Conservation (phyloP, 1,140 invertebrate genomes). For the Heterodera schachtii region DNA sequence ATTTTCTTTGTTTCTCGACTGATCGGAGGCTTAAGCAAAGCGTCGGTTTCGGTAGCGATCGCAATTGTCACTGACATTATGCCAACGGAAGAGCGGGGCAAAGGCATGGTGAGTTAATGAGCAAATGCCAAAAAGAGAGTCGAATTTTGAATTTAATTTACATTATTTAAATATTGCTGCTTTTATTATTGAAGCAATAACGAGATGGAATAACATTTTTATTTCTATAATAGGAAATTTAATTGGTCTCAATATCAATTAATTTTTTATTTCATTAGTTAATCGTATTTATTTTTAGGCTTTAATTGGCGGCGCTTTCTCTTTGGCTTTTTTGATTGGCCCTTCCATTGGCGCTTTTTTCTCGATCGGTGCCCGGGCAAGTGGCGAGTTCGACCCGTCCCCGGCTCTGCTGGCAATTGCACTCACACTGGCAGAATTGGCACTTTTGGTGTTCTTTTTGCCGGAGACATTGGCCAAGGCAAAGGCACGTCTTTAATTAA, state of each 20-base stretch:
- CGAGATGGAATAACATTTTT: too few species aligned
- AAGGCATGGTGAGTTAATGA: slow-evolving; percentile 81
- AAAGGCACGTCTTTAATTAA: slow-evolving; percentile 14
- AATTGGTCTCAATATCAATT: background rate
- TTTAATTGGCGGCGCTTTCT: slow-evolving; percentile 92
- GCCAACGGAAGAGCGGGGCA: slow-evolving; percentile 77
- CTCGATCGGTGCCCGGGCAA: slow-evolving; percentile 73
- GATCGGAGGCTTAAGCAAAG: slow-evolving; percentile 91
- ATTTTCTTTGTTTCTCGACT: slow-evolving; percentile 89
- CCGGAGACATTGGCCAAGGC: slow-evolving; percentile 77
- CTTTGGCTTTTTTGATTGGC: slow-evolving; percentile 91
- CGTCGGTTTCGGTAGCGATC: slow-evolving; percentile 91
- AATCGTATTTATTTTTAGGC: slow-evolving; percentile 72
- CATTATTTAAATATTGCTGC: too few species aligned
- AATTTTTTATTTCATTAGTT: too few species aligned
- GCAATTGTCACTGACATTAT: slow-evolving; percentile 92
- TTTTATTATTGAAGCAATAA: too few species aligned
- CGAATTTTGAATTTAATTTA: too few species aligned
- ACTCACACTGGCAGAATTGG: slow-evolving; percentile 78
- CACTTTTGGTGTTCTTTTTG: slow-evolving; percentile 77
- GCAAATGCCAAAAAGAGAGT: background rate
- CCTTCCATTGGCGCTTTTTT: slow-evolving; percentile 91
- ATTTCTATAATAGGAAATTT: slow-evolving; percentile 31
- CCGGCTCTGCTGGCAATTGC: slow-evolving; percentile 84
- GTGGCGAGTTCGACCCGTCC: slow-evolving; percentile 75